Evolutionary conservation across 2,797 vertebrate species (phyloP), one percentile per base, ranked within the genome.

Genomic region (Cynodonichthys magdalenae): DNA sequence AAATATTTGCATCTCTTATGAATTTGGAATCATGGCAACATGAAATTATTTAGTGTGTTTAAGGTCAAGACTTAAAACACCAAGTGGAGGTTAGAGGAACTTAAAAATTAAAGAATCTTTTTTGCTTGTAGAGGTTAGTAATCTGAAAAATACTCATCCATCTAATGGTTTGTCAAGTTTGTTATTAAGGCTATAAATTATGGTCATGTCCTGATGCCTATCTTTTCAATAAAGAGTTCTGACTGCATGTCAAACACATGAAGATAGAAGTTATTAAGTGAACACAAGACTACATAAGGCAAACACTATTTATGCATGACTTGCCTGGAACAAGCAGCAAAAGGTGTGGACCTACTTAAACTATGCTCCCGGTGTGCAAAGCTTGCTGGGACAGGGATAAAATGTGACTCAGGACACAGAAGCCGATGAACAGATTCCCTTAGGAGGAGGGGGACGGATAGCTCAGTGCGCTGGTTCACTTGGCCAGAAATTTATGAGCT

Each of bases 381-480:
- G 74, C 74, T 68, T 74, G 70, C 65, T 63, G 55, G 75, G 70
- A 17, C 61, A 75, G 59, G 73, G 69, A 80, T 74, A 75, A 79
- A 85, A 81, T 81, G 75, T 88, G 83, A 87, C 79, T 86, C 79
- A 83, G 82, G 83, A 75, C 79, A 82, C 71, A 74, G 75, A 79
- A 80, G 75, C 75, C 31, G 47, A 74, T 69, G 82, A 82, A 86
- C 70, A 71, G 66, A 79, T 75, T 87, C 79, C 79, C 75, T 64
- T 18, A 56, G 70, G 75, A 70, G 65, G 65, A 58, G 56, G 19
- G 24, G 56, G 36, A 51, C 36, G 36, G n/a, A 69, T 63, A 54
- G 55, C 68, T 78, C 59, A 29, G 19, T 72, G 63, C 82, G 75
- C 85, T 71, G 78, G 88, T 85, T 89, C 87, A 89, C 80, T 81